A percentile compares a stretch with the other conserved stretches of the same genome.
Conservation (phyloP, 1,140 invertebrate species). For the Polypedilum pembai region DNA sequence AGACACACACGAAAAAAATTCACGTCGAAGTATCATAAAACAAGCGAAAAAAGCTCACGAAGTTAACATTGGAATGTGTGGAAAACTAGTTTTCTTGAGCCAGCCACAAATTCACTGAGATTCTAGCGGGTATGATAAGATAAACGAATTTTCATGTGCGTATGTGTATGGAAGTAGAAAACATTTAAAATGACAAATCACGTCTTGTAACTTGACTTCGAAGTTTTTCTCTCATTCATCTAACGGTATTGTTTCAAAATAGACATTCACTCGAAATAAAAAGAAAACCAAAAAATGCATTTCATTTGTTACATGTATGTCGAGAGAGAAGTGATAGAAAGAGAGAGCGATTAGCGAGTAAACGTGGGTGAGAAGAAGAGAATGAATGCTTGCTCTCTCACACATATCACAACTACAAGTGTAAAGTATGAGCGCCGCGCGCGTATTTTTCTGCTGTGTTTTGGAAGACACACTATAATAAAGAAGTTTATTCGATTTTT, state of each 20-base stretch:
- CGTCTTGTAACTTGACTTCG: not conserved
- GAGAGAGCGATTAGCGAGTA: no score
- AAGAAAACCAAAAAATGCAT: no score
- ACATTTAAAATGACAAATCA: constrained; percentile 7
- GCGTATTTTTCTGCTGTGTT: not conserved
- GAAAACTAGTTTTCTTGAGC: not conserved
- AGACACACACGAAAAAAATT: not conserved
- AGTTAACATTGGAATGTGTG: not conserved
- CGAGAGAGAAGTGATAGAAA: no score
- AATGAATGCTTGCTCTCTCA: no score
- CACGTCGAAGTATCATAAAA: not conserved
- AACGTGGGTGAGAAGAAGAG: no score
- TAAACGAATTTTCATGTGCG: not conserved
- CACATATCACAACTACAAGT: not conserved
- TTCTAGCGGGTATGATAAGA: not conserved
- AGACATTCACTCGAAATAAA: not conserved
- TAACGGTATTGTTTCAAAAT: constrained; percentile 18
- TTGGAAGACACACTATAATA: constrained; percentile 11
- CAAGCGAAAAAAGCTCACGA: not conserved
- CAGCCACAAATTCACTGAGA: not conserved
- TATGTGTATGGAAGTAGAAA: not conserved
- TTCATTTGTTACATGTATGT: no score
- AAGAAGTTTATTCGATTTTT: constrained; percentile 14
- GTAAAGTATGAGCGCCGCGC: not conserved
- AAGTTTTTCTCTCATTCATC: not conserved